Percentiles rank a stretch among this genome's conserved stretches.
These are phyloP conservation scores for Lepidurus apus DNA, from an alignment of 1,140 invertebrate genomes.

Conservation along the genomic window DNA sequence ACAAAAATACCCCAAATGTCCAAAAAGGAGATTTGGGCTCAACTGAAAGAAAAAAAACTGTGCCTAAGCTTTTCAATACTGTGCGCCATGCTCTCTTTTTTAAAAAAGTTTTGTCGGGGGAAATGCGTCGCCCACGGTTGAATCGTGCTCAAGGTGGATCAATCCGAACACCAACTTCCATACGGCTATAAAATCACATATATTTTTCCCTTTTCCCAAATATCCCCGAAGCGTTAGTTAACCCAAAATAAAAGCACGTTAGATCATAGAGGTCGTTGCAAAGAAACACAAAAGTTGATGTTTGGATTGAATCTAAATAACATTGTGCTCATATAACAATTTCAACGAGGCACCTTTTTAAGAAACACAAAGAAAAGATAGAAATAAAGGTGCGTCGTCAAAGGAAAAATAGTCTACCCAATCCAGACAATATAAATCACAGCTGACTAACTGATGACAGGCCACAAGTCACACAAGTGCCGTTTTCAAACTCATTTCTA, in stretches of 20 bases:
- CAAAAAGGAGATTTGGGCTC: background rate
- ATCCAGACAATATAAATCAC: background rate
- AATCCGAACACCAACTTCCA: background rate
- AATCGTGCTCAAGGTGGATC: constrained; percentile 18
- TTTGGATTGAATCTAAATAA: constrained; percentile 2
- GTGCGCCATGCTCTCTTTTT: constrained; percentile 3
- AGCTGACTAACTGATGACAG: background rate
- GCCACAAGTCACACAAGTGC: background rate
- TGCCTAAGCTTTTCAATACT: constrained; percentile 10
- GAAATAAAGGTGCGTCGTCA: background rate
- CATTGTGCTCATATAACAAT: background rate
- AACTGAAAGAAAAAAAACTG: background rate
- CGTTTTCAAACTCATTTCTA: background rate
- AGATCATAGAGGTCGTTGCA: background rate
- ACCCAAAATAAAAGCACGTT: background rate
- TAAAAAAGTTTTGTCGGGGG: background rate
- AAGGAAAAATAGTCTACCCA: background rate
- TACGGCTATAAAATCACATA: background rate
- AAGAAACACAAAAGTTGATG: background rate
- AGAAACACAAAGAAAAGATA: background rate
- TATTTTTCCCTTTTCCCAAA: background rate
- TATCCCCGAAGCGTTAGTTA: background rate
- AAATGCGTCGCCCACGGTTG: constrained; percentile 18
- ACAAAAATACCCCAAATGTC: background rate
- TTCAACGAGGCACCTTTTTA: background rate